Conservation (phyloP, 2,797 vertebrate species). For the Orientallactaga sibirica region DNA sequence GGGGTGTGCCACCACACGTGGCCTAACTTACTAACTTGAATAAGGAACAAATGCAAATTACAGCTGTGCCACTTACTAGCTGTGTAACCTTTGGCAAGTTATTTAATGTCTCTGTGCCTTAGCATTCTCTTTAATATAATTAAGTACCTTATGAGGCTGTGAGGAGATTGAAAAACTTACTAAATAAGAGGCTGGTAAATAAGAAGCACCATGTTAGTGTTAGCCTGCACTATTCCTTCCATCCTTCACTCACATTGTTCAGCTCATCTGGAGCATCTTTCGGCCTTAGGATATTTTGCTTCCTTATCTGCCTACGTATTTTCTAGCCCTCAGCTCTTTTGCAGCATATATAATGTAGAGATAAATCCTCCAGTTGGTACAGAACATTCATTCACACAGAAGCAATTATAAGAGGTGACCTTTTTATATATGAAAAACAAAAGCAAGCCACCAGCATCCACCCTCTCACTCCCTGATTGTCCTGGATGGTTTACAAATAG, state of each 20-base stretch:
- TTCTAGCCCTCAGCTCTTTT: slow-evolving; percentile 6
- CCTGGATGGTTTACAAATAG: slow-evolving; percentile 31
- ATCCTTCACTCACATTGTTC: slow-evolving; percentile 1
- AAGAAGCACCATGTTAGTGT: background rate
- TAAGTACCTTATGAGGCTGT: too few relatives aligned
- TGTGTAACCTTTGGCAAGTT: background rate
- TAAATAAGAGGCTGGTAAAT: background rate
- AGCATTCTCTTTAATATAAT: background rate
- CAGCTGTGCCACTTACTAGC: background rate
- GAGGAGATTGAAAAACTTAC: background rate
- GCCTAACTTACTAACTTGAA: background rate
- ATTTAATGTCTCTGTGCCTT: slow-evolving; percentile 26
- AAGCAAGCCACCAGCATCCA: background rate
- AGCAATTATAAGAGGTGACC: background rate
- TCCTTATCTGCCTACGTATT: background rate
- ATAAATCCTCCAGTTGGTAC: slow-evolving; percentile 3
- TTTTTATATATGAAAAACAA: slow-evolving; percentile 1
- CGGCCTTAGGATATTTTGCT: slow-evolving; percentile 10
- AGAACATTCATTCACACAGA: background rate
- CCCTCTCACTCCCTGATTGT: background rate
- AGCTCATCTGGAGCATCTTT: background rate
- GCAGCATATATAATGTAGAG: background rate
- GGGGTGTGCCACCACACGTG: too few relatives aligned
- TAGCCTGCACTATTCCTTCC: background rate
- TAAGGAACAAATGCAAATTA: slow-evolving; percentile 47